Evolutionary conservation across 2,113 vertebrate species (phyloP), one percentile per base, ranked within the genome.

Genomic region (Ochotona curzoniae): DNA sequence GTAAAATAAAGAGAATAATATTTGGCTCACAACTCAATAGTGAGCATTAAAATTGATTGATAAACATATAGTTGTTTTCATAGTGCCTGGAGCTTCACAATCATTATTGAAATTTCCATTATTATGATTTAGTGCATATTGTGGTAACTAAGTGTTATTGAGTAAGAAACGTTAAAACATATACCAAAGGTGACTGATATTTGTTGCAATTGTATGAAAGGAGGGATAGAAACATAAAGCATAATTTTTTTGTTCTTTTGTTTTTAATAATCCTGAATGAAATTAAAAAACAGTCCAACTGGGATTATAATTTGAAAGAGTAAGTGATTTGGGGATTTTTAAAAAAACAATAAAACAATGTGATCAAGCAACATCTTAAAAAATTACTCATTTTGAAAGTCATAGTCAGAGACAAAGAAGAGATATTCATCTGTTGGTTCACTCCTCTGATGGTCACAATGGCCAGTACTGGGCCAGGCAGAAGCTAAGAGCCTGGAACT

Each of bases 41-140:
- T 88, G 12, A 74, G 49, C 32, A 91, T 57, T 87, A 89, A 93
- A 84, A 83, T n/a, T 83, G 64, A 90, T n/a, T 71, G 35, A 84
- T 70, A 51, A 49, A 47, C 69, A 93, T 73, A 25, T 35, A 81
- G n/a, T 26, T 80, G 9, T 30, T 94, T 32, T 35, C 15, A 84
- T 3, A 83, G 10, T 87, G 12, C 78, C 23, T 78, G 4, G 26
- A 78, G 21, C 25, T 94, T 90, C 85, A 78, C 26, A 82, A 80
- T 74, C 38, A 91, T 87, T 87, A 83, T 61, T 67, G 7, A 76
- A 91, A 74, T 82, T 79, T 69, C 92, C 21, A 64, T 83, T 89
- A 81, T 28, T 84, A 85, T 64, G 12, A 78, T 93, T 70, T 32
- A 80, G 15, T 81, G n/a, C 18, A 83, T 81, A 69, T 67, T 87